Percentiles rank a stretch among this genome's conserved stretches.
Evolutionary conservation across 1,140 invertebrate species (phyloP).

Genomic region (Ceratina japonica): DNA sequence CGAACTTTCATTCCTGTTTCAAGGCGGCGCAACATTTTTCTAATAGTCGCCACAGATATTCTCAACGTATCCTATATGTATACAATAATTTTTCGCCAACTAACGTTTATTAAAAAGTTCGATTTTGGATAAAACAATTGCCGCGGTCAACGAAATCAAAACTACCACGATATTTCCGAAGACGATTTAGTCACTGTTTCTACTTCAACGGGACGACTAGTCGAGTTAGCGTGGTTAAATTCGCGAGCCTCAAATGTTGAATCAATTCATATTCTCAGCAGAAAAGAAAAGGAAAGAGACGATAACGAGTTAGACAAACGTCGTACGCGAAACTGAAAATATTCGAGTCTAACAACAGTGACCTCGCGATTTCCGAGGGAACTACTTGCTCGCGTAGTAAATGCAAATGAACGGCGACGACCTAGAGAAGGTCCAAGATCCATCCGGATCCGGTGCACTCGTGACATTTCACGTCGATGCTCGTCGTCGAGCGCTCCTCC

Average conservation of each 20-base stretch:
- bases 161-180: neutral
- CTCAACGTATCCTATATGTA: neutral
- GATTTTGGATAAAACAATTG: neutral
- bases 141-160: too few relatives aligned
- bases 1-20: slow-evolving; percentile 54
- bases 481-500: neutral
- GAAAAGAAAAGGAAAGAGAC: neutral
- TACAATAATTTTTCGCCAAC: neutral
- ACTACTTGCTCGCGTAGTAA: slow-evolving; percentile 57
- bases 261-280: too few relatives aligned
- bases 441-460: neutral
- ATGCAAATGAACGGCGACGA: slow-evolving; percentile 62
- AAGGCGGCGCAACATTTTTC: slow-evolving; percentile 1
- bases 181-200: too few relatives aligned
- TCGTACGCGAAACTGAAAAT: neutral
- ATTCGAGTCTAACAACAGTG: slow-evolving; percentile 23
- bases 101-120: neutral
- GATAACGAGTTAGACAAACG: neutral
- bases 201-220: too few relatives aligned
- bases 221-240: too few relatives aligned
- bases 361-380: slow-evolving; percentile 39
- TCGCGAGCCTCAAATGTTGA: too few relatives aligned
- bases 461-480: slow-evolving; percentile 46
- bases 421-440: slow-evolving; percentile 62
- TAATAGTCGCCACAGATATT: neutral